Evolutionary conservation across 2,888 invertebrate species (phyloP), one percentile per base, ranked within the genome.

Genomic region (Mythimna vitellina): DNA sequence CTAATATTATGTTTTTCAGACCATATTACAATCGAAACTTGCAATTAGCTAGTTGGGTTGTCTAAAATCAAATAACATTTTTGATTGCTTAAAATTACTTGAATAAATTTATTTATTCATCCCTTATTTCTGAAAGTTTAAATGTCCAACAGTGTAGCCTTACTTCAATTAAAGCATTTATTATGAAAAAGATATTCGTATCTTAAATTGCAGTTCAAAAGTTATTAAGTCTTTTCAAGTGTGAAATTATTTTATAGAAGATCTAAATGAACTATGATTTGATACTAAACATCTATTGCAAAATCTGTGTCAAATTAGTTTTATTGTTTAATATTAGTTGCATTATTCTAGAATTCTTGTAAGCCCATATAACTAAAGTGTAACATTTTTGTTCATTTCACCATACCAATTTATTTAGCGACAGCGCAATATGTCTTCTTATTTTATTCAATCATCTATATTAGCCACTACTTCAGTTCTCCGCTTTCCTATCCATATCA

Each of bases 81-180:
- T 42, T 53, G 14, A 32, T 32, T 32, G n/a, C 5, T 14, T 25
- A 10, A 29, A 14, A 46, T 35, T 25, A 46, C 35, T 46, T 7
- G 1, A 46, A n/a, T 25, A 17, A 12, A 38, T 57, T 57, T 17
- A 38, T 22, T 57, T 42, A 51, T 20, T 22, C 38, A 12, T 14
- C 6, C 3, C 8, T n/a, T 70, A 42, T 53, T 71, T 53, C 20
- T 35, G 25, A 32, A 32, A 60, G 38, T 32, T 42, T 10, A 9
- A 14, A 60, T 2, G 10, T 14, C 60, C 32, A 32, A 22, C 32
- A 25, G 29, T 70, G 35, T 57, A 29, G 60, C 17, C 14, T 42
- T 3, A 58, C 60, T 70, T 70, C 1, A 58, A 70, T 70, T 6
- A 32, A 51, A 32, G 2, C 12, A 6, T 70, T 38, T 42, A 51